A percentile compares a stretch with the other conserved stretches of the same genome.
These are phyloP conservation scores for Pseudochirops cupreus DNA, from an alignment of 2,797 vertebrate genomes.

Conservation along the genomic window DNA sequence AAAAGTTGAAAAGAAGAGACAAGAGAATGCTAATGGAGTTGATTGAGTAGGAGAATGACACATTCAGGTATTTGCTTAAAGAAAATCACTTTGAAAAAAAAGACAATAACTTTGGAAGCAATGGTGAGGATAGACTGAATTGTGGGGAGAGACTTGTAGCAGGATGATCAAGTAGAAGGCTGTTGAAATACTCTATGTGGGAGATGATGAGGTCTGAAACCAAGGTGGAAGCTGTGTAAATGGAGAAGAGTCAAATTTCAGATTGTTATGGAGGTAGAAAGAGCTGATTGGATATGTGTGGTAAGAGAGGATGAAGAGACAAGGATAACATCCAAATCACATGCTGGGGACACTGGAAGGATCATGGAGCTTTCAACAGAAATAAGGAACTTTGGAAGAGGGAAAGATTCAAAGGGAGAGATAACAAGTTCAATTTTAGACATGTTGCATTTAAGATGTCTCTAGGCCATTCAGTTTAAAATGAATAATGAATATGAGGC, in stretches of 20 bases:
- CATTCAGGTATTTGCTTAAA: neutral
- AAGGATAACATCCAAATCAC: neutral
- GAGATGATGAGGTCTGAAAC: neutral
- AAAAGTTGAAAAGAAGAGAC: neutral
- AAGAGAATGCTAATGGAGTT: neutral
- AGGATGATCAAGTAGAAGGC: neutral
- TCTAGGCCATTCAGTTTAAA: neutral
- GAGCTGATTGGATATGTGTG: neutral
- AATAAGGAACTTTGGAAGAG: neutral
- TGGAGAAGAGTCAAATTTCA: neutral
- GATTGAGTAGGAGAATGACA: neutral
- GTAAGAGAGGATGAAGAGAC: neutral
- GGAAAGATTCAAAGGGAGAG: neutral
- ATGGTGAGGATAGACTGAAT: neutral
- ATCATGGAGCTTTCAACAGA: neutral
- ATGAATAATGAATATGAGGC: neutral
- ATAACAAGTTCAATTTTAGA: neutral
- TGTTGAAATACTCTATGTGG: neutral
- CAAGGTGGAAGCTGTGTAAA: neutral
- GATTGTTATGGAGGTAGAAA: neutral
- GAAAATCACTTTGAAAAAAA: neutral
- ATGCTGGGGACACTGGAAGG: neutral
- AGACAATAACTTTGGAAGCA: neutral
- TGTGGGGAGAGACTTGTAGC: neutral
- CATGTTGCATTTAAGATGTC: neutral